Evolutionary conservation across 1,140 invertebrate species (phyloP), one percentile per base, ranked within the genome.

Genomic region (Scaptomyza hsui): DNA sequence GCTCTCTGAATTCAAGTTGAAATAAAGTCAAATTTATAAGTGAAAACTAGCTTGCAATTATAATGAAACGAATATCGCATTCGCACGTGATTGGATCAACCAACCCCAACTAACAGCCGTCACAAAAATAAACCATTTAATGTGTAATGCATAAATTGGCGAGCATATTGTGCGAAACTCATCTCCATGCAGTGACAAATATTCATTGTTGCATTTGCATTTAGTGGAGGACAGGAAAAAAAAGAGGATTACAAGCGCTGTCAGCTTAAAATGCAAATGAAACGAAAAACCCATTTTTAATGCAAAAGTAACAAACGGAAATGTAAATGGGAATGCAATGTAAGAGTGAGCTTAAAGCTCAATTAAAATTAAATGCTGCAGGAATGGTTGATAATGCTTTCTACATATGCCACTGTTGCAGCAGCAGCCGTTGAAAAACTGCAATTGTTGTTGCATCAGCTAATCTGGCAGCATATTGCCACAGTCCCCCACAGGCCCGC

Each of bases 391-490:
- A 72, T 72, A 67, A 67, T 60, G 63, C 51, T 32, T 13, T n/a
- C n/a, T 42, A 48, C 60, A 70, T 49, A 49, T 70, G 67, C 53
- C 16, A 44, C 26, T 13, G 26, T 41, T 42, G 26, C 26, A 29
- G 48, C 59, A 32, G 35, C 9, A 13, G 52, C 9, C 2, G 32
- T 3, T n/a, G 32, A 6, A 56, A 64, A 73, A 69, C 52, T 42
- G 56, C 48, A 59, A 57, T 48, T 13, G 39, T 24, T 59, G 47
- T 32, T 16, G 5, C 62, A 29, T 53, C 69, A 62, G 75, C 81
- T 86, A 80, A 85, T 86, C 80, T 77, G 76, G 64, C 79, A 75
- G 72, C 62, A 75, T 65, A 68, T 76, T 71, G 55, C 61, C n/a
- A 26, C 12, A 29, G 37, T 12, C 19, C 12, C 35, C 24, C 48